Conservation (phyloP, 1,140 invertebrate species). For the Cheumatopsyche charites region DNA sequence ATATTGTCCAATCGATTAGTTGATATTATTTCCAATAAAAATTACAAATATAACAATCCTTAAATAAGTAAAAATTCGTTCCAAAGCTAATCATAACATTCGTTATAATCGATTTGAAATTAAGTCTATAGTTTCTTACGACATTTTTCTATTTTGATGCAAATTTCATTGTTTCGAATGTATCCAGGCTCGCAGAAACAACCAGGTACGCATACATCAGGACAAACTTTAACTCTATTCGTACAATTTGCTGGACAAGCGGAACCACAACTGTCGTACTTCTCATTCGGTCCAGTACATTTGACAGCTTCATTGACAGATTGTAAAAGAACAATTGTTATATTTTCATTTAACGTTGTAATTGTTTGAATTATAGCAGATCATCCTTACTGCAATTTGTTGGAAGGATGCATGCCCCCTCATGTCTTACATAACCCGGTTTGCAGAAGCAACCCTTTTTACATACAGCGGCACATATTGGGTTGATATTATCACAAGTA, state of each 20-base stretch:
- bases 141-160: slow-evolving; percentile 33
- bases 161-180: slow-evolving; percentile 23
- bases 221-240: slow-evolving; percentile 2
- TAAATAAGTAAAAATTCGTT: too few species aligned
- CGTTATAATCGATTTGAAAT: neutral
- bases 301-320: neutral
- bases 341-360: neutral
- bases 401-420: neutral
- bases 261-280: neutral
- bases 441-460: slow-evolving; percentile 22
- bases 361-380: neutral
- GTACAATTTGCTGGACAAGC: slow-evolving; percentile 16
- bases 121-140: slow-evolving; percentile 4
- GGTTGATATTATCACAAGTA: slow-evolving; percentile 17
- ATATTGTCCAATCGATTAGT: too few species aligned
- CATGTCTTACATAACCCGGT: neutral
- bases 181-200: slow-evolving; percentile 29
- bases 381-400: slow-evolving; percentile 1
- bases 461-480: neutral
- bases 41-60: too few species aligned
- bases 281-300: slow-evolving; percentile 20
- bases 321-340: neutral
- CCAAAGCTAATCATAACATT: too few species aligned
- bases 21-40: too few species aligned
- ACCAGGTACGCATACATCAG: neutral